phyloP scores from a whole-genome alignment of 2,113 vertebrate genomes.

The Myiagra hebetior region DNA sequence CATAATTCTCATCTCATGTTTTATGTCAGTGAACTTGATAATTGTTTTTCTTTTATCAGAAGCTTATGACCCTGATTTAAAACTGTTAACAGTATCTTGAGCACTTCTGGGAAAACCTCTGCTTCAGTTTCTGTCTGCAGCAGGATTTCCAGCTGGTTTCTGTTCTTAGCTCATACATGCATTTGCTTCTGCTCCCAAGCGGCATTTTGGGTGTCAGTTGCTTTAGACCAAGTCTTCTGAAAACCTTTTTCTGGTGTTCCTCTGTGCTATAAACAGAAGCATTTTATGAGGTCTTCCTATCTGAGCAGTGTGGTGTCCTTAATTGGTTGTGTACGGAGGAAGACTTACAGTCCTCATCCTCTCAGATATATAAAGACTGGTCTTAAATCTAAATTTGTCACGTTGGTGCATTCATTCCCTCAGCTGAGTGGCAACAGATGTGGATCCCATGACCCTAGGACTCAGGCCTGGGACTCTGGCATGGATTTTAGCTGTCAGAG shows the following conservation, averaged over 20 bases:
- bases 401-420: not conserved
- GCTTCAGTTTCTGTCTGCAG: not conserved
- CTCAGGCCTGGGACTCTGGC: not conserved
- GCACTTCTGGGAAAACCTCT: not conserved
- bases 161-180: fast-evolving
- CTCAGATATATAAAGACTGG: not conserved
- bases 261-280: not conserved
- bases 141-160: not conserved
- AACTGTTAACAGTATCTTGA: not conserved
- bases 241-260: not conserved
- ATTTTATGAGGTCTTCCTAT: not conserved
- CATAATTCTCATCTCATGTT: not conserved
- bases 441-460: not conserved
- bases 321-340: not conserved
- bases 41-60: not conserved
- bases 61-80: not conserved
- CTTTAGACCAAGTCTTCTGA: not conserved
- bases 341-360: not conserved
- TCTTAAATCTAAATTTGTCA: not conserved
- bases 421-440: not conserved
- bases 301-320: not conserved
- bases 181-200: not conserved
- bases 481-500: not conserved
- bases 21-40: not conserved
- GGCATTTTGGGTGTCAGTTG: not conserved